These are phyloP conservation scores for Drosophila kanapiae DNA, from an alignment of 1,140 invertebrate species.

Conservation along the genomic window DNA sequence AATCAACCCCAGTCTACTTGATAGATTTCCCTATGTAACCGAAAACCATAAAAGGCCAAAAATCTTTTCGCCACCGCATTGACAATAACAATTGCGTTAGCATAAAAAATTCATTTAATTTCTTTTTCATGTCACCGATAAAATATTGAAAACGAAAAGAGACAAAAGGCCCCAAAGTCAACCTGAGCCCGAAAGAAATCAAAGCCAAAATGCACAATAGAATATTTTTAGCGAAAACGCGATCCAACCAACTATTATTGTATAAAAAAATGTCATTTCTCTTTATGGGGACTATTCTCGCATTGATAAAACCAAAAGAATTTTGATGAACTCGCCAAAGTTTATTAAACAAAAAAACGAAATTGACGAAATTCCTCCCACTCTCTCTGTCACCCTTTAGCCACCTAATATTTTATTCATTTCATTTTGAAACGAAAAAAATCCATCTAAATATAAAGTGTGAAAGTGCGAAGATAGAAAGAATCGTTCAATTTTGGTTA, in stretches of 20 bases:
- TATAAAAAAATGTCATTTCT: slow-evolving; percentile 52
- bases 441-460: slow-evolving; percentile 12
- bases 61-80: slow-evolving; percentile 9
- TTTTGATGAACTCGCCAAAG: slow-evolving; percentile 72
- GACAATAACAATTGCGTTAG: slow-evolving; percentile 4
- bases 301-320: slow-evolving; percentile 66
- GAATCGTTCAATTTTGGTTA: slow-evolving; percentile 59
- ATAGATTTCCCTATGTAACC: neutral
- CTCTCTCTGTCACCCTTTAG: slow-evolving; percentile 37
- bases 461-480: slow-evolving; percentile 37
- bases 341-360: slow-evolving; percentile 74
- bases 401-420: slow-evolving; percentile 78
- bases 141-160: slow-evolving; percentile 23
- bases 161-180: slow-evolving; percentile 3
- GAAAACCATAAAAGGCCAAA: neutral
- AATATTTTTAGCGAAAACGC: slow-evolving; percentile 60
- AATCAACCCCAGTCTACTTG: neutral
- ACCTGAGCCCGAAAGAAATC: slow-evolving; percentile 24
- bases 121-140: slow-evolving; percentile 16
- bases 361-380: neutral
- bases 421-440: slow-evolving; percentile 62
- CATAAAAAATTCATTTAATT: slow-evolving; percentile 56
- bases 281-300: slow-evolving; percentile 37
- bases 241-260: slow-evolving; percentile 40
- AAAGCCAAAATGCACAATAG: slow-evolving; percentile 48